These are phyloP conservation scores for Tanytarsus gracilentus DNA, from an alignment of 2,888 invertebrate genomes.

Conservation along the genomic window DNA sequence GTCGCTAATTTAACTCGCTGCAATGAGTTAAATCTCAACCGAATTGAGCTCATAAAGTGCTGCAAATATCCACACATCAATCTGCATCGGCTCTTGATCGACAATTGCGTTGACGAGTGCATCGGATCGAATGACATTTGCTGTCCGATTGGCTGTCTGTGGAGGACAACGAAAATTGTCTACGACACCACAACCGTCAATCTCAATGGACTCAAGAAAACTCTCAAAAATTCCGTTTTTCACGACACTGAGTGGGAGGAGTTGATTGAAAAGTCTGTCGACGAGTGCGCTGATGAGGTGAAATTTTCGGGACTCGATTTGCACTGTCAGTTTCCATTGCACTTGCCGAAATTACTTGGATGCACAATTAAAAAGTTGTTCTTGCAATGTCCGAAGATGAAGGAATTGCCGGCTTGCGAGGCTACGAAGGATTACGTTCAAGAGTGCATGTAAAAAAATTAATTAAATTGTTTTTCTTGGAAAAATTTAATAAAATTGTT, in stretches of 20 bases:
- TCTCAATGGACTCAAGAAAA: not conserved
- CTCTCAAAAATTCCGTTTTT: not conserved
- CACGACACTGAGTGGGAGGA: not conserved
- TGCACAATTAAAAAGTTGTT: not conserved
- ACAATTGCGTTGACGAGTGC: not conserved
- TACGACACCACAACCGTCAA: not conserved
- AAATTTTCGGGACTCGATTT: not conserved
- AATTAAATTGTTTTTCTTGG: no score
- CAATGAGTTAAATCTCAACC: not conserved
- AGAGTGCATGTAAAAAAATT: conserved; percentile 1
- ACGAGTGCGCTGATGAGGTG: not conserved
- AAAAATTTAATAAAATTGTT: no score
- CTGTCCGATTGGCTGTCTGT: not conserved
- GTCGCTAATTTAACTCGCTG: not conserved
- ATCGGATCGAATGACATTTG: not conserved
- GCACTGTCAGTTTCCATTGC: not conserved
- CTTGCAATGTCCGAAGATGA: not conserved
- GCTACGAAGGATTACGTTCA: not conserved
- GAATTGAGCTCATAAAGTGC: not conserved
- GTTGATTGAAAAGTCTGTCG: not conserved
- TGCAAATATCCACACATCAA: conserved; percentile 9
- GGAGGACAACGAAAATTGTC: not conserved
- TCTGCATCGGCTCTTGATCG: not conserved
- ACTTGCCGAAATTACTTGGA: not conserved
- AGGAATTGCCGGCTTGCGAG: not conserved